phyloP scores from a whole-genome alignment of 2,113 vertebrate species.

The Muntiacus reevesi region DNA sequence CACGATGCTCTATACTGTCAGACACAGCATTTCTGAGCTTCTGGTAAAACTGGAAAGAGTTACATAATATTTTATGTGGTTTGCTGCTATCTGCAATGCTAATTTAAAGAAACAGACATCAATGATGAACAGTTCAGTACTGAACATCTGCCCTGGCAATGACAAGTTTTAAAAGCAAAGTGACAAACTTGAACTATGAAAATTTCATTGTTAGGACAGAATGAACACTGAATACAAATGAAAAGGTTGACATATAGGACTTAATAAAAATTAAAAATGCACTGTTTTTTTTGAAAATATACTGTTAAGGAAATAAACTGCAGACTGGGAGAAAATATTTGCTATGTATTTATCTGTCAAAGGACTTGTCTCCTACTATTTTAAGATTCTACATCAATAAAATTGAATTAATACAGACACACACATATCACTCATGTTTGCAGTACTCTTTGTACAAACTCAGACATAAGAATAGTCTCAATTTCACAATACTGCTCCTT shows the following conservation, averaged over 20 bases:
- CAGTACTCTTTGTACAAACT: not conserved
- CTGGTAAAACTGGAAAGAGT: not conserved
- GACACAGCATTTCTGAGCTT: not conserved
- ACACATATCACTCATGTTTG: not conserved
- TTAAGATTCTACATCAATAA: not conserved
- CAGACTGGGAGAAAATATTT: not conserved
- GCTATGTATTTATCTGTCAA: not conserved
- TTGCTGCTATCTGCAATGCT: not conserved
- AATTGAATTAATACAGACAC: not conserved
- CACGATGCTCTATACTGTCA: not conserved
- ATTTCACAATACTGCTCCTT: not conserved
- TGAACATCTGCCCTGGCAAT: not conserved
- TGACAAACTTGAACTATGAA: not conserved
- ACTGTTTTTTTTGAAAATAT: not conserved
- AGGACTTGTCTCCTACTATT: not conserved
- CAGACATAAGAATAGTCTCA: not conserved
- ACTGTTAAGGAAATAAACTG: not conserved
- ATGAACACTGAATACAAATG: not conserved
- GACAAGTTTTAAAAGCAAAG: not conserved
- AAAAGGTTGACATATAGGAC: not conserved
- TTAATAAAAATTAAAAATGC: not conserved
- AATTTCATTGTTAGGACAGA: not conserved
- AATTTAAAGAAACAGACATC: not conserved
- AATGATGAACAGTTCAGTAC: not conserved
- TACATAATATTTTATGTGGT: not conserved